Evolutionary conservation across 2,113 vertebrate genomes (phyloP).

Genomic region (Pterocles orientalis): DNA sequence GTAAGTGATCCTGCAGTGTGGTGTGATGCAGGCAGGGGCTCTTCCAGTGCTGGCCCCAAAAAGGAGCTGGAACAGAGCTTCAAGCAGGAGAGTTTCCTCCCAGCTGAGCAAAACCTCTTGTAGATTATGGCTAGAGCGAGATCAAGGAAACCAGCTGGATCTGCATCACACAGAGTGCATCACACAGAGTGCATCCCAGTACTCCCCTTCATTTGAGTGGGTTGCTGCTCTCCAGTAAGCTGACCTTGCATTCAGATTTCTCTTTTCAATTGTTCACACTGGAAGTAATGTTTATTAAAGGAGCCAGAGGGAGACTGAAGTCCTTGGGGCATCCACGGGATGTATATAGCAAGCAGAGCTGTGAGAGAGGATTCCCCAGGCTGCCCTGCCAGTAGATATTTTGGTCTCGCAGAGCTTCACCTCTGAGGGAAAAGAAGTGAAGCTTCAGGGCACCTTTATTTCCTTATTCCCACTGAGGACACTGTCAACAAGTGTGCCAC

Average conservation of each 20-base stretch:
- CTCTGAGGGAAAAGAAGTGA: not conserved
- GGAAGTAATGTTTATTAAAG: not conserved
- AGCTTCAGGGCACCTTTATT: not conserved
- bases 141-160: not conserved
- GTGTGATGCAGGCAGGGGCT: not conserved
- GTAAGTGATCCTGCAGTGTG: not conserved
- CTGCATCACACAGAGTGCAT: not conserved
- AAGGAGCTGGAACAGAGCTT: conserved; percentile 13
- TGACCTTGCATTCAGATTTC: not conserved
- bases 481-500: not conserved
- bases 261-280: not conserved
- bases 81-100: not conserved
- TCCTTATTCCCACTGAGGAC: not conserved
- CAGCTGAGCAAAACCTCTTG: not conserved
- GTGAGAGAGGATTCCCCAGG: not conserved
- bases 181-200: not conserved
- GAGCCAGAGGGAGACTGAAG: not conserved
- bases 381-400: not conserved
- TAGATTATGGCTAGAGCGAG: not conserved
- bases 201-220: not conserved
- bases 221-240: not conserved
- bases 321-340: not conserved
- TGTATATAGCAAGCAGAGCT: not conserved
- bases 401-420: not conserved
- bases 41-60: conserved; percentile 2